phyloP scores from a whole-genome alignment of 2,797 vertebrate species.

The Remorina albescens region DNA sequence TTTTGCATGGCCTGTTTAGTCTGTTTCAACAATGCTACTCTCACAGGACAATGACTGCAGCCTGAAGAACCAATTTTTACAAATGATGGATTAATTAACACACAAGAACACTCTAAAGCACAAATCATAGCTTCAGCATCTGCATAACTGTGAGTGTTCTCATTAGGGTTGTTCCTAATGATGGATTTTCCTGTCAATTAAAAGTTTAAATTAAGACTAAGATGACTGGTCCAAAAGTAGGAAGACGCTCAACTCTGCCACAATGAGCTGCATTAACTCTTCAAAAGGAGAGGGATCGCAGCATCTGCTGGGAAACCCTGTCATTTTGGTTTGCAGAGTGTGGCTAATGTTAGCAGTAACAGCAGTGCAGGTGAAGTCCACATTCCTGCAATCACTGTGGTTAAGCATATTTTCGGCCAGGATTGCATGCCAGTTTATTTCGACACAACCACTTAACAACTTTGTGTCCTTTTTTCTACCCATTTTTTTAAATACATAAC shows the following conservation, averaged over 20 bases:
- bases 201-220: background rate
- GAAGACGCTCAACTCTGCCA: background rate
- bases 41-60: background rate
- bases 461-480: too few species aligned
- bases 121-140: background rate
- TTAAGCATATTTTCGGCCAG: too few species aligned
- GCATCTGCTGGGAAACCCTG: background rate
- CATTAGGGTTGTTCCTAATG: background rate
- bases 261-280: background rate
- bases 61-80: conserved; percentile 2
- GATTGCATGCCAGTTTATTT: too few species aligned
- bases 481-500: too few species aligned
- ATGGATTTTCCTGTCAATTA: background rate
- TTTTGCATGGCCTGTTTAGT: background rate
- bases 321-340: too few species aligned
- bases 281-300: background rate
- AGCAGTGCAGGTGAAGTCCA: too few species aligned
- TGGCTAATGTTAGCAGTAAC: too few species aligned
- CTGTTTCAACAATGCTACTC: background rate
- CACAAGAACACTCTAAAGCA: background rate
- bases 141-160: background rate
- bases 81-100: background rate
- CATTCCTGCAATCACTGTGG: too few species aligned
- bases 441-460: too few species aligned
- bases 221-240: background rate